A percentile compares a stretch with the other conserved stretches of the same genome.
Conservation (phyloP, 1,140 invertebrate genomes). For the Aphidius gifuensis region DNA sequence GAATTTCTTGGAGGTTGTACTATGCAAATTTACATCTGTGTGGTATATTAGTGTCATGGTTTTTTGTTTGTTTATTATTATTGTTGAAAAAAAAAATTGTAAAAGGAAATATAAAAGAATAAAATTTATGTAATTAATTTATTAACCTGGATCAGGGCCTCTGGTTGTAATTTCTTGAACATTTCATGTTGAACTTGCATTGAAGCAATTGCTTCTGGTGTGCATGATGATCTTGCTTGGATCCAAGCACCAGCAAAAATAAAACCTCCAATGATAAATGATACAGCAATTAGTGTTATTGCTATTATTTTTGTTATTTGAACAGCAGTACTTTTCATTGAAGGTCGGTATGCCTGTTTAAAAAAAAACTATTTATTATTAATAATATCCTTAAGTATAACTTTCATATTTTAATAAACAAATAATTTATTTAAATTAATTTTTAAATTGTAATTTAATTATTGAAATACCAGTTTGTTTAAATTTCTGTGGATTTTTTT, state of each 20-base stretch:
- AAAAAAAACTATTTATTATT: constrained; percentile 8
- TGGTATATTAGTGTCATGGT: not conserved
- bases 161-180: constrained; percentile 54
- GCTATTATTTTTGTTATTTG: constrained; percentile 79
- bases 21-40: too few relatives aligned
- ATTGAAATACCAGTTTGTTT: too few relatives aligned
- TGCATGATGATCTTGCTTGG: constrained; percentile 70
- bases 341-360: constrained; percentile 72
- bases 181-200: constrained; percentile 51
- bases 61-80: not conserved
- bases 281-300: constrained; percentile 72
- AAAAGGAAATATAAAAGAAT: not conserved
- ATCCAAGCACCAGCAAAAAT: constrained; percentile 78
- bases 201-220: constrained; percentile 48
- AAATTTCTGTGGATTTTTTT: too few relatives aligned
- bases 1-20: too few relatives aligned
- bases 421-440: too few relatives aligned
- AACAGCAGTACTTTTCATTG: constrained; percentile 65
- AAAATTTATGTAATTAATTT: constrained; percentile 3
- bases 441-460: too few relatives aligned
- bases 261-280: constrained; percentile 73
- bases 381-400: too few relatives aligned
- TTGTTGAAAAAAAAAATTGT: not conserved
- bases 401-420: too few relatives aligned
- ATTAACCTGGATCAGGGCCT: constrained; percentile 54